phyloP scores from a whole-genome alignment of 1,140 invertebrate species.

The Drosophila rhopaloa region DNA sequence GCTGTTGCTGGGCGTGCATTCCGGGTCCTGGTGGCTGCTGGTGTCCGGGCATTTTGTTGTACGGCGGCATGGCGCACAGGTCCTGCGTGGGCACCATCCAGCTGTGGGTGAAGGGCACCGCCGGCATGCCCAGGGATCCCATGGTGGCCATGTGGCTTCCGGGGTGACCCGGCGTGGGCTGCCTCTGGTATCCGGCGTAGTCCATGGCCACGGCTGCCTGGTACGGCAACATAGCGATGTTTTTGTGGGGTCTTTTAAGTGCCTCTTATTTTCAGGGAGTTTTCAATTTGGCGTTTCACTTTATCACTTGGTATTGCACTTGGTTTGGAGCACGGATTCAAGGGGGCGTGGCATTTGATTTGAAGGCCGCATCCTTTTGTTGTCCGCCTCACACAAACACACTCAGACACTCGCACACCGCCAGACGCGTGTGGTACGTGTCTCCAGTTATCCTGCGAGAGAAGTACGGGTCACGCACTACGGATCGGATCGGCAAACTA shows the following conservation, averaged over 20 bases:
- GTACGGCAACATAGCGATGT: constrained; percentile 91
- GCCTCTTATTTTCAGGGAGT: constrained; percentile 8
- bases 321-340: constrained; percentile 23
- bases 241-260: not conserved
- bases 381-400: constrained; percentile 27
- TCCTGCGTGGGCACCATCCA: constrained; percentile 96
- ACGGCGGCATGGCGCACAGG: constrained; percentile 92
- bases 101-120: constrained; percentile 93
- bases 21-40: constrained; percentile 80
- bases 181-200: constrained; percentile 92
- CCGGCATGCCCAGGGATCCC: constrained; percentile 86
- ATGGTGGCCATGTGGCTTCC: constrained; percentile 85
- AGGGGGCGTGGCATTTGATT: constrained; percentile 43
- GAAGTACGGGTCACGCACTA: constrained; percentile 44
- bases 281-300: constrained; percentile 51
- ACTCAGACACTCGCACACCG: constrained; percentile 35
- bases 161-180: constrained; percentile 87
- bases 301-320: constrained; percentile 57
- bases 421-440: constrained; percentile 70
- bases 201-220: constrained; percentile 94
- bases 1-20: constrained; percentile 88
- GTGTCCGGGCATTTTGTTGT: constrained; percentile 88
- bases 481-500: constrained; percentile 46
- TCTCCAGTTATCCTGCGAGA: constrained; percentile 70
- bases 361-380: constrained; percentile 69